Evolutionary conservation across 2,113 vertebrate species (phyloP).

Genomic region (Gymnobelideus leadbeateri): DNA sequence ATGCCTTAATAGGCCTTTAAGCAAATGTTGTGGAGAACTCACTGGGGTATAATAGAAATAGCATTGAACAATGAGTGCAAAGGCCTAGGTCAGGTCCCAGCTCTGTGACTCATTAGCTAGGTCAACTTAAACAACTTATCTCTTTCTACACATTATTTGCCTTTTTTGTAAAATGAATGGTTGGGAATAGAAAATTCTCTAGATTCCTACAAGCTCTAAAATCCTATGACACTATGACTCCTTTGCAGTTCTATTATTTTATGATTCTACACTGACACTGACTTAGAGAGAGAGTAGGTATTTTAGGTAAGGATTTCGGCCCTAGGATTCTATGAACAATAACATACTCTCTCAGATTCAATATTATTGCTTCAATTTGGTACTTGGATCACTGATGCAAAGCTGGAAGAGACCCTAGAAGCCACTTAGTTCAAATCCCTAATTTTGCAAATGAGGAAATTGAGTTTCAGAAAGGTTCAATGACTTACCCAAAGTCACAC

Average conservation of each 20-base stretch:
- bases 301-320: background rate
- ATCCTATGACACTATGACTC: background rate
- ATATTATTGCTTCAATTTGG: background rate
- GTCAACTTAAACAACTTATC: background rate
- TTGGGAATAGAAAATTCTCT: background rate
- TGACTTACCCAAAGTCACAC: background rate
- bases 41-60: background rate
- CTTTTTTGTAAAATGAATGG: background rate
- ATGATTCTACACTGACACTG: background rate
- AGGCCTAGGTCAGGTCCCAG: background rate
- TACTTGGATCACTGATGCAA: background rate
- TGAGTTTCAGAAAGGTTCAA: background rate
- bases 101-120: background rate
- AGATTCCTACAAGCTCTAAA: background rate
- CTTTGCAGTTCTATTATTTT: background rate
- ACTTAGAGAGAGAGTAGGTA: background rate
- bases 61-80: background rate
- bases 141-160: no score
- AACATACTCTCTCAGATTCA: background rate
- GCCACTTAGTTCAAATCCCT: background rate
- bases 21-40: background rate
- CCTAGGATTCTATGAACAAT: background rate
- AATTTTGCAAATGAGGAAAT: background rate
- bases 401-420: background rate
- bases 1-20: constrained; percentile 3